phyloP scores from a whole-genome alignment of 2,888 invertebrate species.

The Trichogramma evanescens region DNA sequence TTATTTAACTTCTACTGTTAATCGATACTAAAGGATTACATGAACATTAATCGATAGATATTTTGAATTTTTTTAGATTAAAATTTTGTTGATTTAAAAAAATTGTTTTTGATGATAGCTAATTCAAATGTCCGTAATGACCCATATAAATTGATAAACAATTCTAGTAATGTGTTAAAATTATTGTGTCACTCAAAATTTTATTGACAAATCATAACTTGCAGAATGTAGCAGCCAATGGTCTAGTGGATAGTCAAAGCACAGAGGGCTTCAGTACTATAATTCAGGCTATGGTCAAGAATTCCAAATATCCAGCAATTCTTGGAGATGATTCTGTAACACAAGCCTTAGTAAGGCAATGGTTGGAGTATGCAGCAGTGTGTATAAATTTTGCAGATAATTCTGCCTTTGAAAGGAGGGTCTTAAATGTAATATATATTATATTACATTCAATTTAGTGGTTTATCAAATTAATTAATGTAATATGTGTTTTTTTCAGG shows the following conservation, averaged over 20 bases:
- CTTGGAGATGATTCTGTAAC: conserved; percentile 34
- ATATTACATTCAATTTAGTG: background rate
- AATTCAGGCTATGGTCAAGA: conserved; percentile 33
- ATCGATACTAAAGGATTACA: too few relatives aligned
- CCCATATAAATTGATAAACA: background rate
- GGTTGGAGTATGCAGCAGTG: conserved; percentile 61
- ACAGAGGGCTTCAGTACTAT: conserved; percentile 40
- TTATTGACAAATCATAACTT: conserved; percentile 5
- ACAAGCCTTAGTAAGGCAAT: conserved; percentile 48
- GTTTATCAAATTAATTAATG: background rate
- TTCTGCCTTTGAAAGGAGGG: conserved; percentile 47
- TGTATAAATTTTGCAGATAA: conserved; percentile 52
- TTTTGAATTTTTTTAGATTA: too few relatives aligned
- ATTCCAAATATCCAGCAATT: conserved; percentile 31
- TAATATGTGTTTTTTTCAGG: conserved; percentile 41
- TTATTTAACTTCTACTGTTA: too few relatives aligned
- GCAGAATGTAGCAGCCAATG: conserved; percentile 31
- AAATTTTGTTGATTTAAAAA: too few relatives aligned
- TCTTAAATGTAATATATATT: conserved; percentile 48
- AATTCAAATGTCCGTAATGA: too few relatives aligned
- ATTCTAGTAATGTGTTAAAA: background rate
- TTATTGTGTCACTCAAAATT: background rate
- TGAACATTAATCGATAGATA: too few relatives aligned
- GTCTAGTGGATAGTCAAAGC: conserved; percentile 27
- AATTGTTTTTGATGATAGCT: too few relatives aligned